phyloP scores from a whole-genome alignment of 2,888 invertebrate species.

The Caenorhabditis virilis region DNA sequence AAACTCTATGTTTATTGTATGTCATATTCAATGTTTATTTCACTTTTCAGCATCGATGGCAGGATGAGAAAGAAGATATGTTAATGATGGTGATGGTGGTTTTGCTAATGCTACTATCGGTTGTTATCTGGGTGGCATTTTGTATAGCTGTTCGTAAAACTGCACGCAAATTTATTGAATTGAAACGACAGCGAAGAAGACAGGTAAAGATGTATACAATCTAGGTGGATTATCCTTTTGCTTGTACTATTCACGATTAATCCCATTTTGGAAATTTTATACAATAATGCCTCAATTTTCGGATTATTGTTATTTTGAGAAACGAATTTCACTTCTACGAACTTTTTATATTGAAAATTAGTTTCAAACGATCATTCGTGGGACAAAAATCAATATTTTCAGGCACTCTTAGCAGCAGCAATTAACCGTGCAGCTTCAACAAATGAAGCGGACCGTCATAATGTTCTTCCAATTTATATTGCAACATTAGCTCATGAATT shows the following conservation, averaged over 20 bases:
- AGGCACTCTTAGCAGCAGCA: conserved; percentile 48
- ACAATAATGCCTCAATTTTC: no score
- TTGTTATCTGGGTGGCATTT: conserved; percentile 60
- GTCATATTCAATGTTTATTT: no score
- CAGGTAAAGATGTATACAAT: no score
- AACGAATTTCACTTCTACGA: no score
- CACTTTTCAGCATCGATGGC: conserved; percentile 35
- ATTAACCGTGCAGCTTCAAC: conserved; percentile 48
- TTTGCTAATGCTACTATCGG: conserved; percentile 53
- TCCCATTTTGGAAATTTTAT: no score
- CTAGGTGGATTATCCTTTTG: no score
- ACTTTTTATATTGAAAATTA: no score
- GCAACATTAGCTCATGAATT: conserved; percentile 43
- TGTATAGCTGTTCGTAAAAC: conserved; percentile 55
- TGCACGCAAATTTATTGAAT: conserved; percentile 47
- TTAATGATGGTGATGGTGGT: conserved; percentile 48
- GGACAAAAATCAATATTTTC: conserved; percentile 7
- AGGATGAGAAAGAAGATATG: conserved; percentile 40
- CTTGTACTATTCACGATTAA: no score
- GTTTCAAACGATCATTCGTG: no score
- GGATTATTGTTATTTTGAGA: no score
- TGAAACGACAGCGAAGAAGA: conserved; percentile 54
- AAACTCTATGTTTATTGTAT: no score
- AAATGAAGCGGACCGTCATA: conserved; percentile 44
- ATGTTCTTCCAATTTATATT: conserved; percentile 46